These are phyloP conservation scores for Lepidotrigona ventralis DNA, from an alignment of 1,140 invertebrate species.

Conservation along the genomic window DNA sequence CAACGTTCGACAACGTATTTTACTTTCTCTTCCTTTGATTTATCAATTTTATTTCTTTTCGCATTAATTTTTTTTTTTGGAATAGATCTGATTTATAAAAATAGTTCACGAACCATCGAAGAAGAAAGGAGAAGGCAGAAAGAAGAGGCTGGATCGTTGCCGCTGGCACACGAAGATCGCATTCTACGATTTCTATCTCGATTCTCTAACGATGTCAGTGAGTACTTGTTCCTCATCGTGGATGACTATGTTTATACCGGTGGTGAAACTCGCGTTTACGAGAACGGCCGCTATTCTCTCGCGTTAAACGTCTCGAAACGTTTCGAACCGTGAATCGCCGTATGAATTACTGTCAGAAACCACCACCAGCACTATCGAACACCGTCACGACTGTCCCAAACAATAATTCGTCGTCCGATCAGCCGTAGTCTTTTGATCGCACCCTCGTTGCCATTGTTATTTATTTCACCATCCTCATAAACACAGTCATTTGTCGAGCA, in stretches of 20 bases:
- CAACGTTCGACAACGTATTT: neutral
- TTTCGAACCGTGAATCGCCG: neutral
- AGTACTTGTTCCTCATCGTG: constrained; percentile 4
- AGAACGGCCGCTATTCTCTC: neutral
- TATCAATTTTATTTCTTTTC: neutral
- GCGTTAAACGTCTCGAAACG: neutral
- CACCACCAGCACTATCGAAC: constrained; percentile 52
- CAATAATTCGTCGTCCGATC: neutral
- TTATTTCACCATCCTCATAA: constrained; percentile 61
- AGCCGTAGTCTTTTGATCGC: neutral
- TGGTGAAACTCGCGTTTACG: constrained; percentile 50
- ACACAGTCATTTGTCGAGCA: constrained; percentile 52
- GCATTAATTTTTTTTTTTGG: neutral
- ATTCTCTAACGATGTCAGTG: constrained; percentile 2
- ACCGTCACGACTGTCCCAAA: neutral
- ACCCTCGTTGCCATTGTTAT: constrained; percentile 6
- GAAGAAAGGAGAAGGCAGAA: neutral
- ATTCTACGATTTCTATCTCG: constrained; percentile 6
- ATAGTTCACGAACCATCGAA: neutral
- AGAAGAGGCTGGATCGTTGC: neutral
- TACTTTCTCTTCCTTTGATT: neutral
- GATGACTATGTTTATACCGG: constrained; percentile 62
- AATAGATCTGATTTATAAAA: no score
- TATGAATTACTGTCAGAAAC: constrained; percentile 10
- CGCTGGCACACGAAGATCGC: neutral